Evolutionary conservation across 1,140 invertebrate species (phyloP).

Genomic region (Drosophila trapezifrons): DNA sequence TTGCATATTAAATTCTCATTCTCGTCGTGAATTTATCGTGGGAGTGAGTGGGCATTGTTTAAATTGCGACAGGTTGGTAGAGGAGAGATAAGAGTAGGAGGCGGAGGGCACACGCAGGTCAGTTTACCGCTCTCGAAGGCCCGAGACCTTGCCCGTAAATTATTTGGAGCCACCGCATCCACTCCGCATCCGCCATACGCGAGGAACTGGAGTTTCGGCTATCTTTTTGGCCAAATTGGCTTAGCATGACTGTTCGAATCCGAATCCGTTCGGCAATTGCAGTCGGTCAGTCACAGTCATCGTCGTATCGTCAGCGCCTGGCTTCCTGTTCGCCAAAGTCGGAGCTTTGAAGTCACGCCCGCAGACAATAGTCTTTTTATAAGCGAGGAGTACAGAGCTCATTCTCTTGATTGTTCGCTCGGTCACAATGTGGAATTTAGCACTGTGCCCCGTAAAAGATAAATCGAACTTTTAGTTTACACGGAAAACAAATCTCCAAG

Average conservation of each 20-base stretch:
- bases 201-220: constrained; percentile 19
- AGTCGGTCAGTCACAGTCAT: constrained; percentile 33
- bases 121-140: constrained; percentile 16
- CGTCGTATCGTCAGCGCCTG: constrained; percentile 5
- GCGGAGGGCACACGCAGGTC: constrained; percentile 31
- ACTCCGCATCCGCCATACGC: constrained; percentile 26
- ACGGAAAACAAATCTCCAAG: background rate
- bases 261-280: constrained; percentile 28
- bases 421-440: constrained; percentile 6
- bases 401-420: constrained; percentile 29
- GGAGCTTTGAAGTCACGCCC: constrained; percentile 41
- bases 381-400: background rate
- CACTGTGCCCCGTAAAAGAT: constrained; percentile 8
- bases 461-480: constrained; percentile 17
- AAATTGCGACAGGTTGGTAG: constrained; percentile 35
- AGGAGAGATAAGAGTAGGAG: background rate
- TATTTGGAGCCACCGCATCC: constrained; percentile 28
- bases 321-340: constrained; percentile 35
- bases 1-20: constrained; percentile 67
- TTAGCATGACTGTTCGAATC: constrained; percentile 43
- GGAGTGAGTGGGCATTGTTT: constrained; percentile 26
- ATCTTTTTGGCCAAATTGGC: constrained; percentile 34
- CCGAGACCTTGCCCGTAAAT: constrained; percentile 34
- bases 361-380: constrained; percentile 32
- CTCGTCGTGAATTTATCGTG: constrained; percentile 60